phyloP scores from a whole-genome alignment of 2,888 invertebrate species.

The Caenorhabditis sp. region DNA sequence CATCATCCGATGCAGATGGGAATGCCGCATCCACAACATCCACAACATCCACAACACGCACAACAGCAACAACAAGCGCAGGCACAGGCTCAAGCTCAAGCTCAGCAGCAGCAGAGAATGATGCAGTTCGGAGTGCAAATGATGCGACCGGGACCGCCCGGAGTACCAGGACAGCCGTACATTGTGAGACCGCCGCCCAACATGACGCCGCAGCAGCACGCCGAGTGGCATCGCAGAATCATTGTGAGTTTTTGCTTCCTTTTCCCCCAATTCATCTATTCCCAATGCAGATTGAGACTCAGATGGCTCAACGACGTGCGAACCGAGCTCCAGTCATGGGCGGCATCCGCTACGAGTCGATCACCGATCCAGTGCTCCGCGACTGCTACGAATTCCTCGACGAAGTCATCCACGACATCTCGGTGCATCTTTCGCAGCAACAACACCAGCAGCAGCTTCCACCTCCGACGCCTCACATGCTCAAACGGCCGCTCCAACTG shows the following conservation, averaged over 20 bases:
- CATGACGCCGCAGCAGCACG: conserved; percentile 11
- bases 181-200: background rate
- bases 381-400: conserved; percentile 64
- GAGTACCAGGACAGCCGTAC: background rate
- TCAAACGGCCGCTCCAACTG: conserved; percentile 19
- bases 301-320: background rate
- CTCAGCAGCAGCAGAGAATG: conserved; percentile 19
- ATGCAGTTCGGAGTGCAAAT: background rate
- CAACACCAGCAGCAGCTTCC: background rate
- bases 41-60: background rate
- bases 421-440: too few relatives aligned
- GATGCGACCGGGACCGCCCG: background rate
- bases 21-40: background rate
- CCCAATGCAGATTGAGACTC: background rate
- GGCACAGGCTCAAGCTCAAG: conserved; percentile 15
- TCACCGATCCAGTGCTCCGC: conserved; percentile 26
- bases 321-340: conserved; percentile 9
- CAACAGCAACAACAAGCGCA: background rate
- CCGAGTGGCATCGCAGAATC: conserved; percentile 19
- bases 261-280: too few relatives aligned
- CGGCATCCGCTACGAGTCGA: conserved; percentile 31
- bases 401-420: conserved; percentile 52
- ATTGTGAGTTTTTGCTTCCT: background rate
- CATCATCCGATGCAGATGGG: background rate
- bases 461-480: background rate